Percentiles rank a stretch among this genome's conserved stretches.
Evolutionary conservation across 2,113 vertebrate genomes (phyloP).

Genomic region (Melanotaenia duboulayi): DNA sequence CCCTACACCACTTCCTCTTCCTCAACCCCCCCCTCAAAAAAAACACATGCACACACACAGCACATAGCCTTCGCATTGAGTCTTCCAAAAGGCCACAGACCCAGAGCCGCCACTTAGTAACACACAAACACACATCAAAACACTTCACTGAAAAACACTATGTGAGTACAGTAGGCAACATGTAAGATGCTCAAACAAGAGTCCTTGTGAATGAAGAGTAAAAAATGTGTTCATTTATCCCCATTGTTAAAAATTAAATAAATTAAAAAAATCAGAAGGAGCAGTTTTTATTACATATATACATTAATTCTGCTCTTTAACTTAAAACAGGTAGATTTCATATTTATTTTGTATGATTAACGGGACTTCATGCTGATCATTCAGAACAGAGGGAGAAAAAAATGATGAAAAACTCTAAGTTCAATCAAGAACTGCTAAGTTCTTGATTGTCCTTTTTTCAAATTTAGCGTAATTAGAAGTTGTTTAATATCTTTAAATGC

Average conservation of each 20-base stretch:
- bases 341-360: neutral
- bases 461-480: neutral
- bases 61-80: constrained; percentile 53
- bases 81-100: constrained; percentile 51
- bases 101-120: constrained; percentile 59
- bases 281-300: neutral
- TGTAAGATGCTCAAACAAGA: neutral
- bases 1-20: constrained; percentile 51
- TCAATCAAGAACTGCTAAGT: no score
- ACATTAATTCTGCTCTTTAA: neutral
- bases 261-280: neutral
- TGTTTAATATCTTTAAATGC: neutral
- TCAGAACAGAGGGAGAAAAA: neutral
- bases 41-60: constrained; percentile 70
- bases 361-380: neutral
- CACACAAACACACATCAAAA: constrained; percentile 39
- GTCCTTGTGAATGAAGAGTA: neutral
- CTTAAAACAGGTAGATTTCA: neutral
- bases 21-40: constrained; percentile 28
- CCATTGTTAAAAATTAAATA: neutral
- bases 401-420: neutral
- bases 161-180: constrained; percentile 28
- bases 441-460: neutral
- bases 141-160: constrained; percentile 9
- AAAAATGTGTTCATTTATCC: neutral